Base-by-base conservation (phyloP, 2,888 invertebrate species). In the Sisyra nigra region DNA sequence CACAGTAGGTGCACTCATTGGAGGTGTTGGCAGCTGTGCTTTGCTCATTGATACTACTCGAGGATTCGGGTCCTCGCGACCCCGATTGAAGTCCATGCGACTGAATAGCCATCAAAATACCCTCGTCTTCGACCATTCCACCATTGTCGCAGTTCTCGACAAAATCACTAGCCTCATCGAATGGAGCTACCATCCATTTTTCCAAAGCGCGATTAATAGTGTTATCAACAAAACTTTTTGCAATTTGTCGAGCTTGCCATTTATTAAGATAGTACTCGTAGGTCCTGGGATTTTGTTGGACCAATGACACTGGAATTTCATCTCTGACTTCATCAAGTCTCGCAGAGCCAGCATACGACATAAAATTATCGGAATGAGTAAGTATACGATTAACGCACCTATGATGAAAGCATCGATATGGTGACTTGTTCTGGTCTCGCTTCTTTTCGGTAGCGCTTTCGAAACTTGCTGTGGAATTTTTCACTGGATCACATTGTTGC, bases 81-180 rank as follows among this genome's bases (percentile, higher is more conserved):
- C 50, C 53, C 52, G 54, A 56, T 56, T 74, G 75, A 45, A 81
- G 59, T 1, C 80, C 80, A 54, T 80, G 77, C 41, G 76, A 76
- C 43, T 74, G 74, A 52, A 81, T 81, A 3, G 81, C 81, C 80
- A 80, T 80, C 24, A 75, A 61, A 44, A 81, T 80, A 1, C 79
- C 80, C 55, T 76, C 75, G 54, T 80, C 75, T 60, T 79, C 80
- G 54, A 80, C 68, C 46, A 69, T 68, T 29, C 72, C 70, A 47
- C 69, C 69, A 35, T 65, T 67, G 7, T 69, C 68, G 31, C 68
- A 57, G 49, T 71, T 67, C 49, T 73, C 71, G 11, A 72, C 64
- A 45, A 71, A 67, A 45, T 72, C 69, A 13, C 66, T 63, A 29
- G 69, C 67, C 51, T 67, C 63, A 35, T 71, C 61, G 37, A 67